Base-by-base conservation (phyloP, 2,888 invertebrate species). In the Cryptosula pallasiana region DNA sequence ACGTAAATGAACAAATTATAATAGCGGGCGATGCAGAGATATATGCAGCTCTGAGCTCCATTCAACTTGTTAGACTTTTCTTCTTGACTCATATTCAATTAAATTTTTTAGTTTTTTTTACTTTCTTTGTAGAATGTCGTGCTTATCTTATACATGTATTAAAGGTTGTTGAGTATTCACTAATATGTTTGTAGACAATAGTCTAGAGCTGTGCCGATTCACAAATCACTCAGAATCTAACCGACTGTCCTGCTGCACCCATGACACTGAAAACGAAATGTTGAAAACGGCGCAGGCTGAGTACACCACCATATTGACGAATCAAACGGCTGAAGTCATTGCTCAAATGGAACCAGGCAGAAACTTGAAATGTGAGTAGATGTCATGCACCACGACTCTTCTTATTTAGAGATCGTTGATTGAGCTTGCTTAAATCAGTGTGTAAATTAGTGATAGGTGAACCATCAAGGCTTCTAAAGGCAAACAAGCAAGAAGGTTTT, bases 151-250 rank as follows among this genome's bases (percentile, higher is more conserved):
- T 20, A 45, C 20, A 5, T 45, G 45, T 20, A 45, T 45, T 5
- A 45, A 45, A n/a, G n/a, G n/a, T n/a, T n/a, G n/a, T n/a, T n/a
- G n/a, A n/a, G n/a, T n/a, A n/a, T n/a, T n/a, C n/a, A n/a, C n/a
- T n/a, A n/a, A 23, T 13, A 45, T 45, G 20, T 23, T 57, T 63
- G 63, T 32, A 63, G 63, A 63, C 32, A 32, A 5, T 13, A 27
- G 63, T n/a, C 32, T 63, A 16, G 63, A 63, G 63, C 27, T 63
- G 34, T 63, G 63, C 63, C 20, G 25, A 16, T 63, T 63, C 63
- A 63, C 63, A 2, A 63, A 63, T 34, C 63, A 63, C 63, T 25
- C 63, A 27, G 63, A 27, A 5, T 32, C 27, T n/a, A 27, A 63
- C 16, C 27, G 63, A 32, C 63, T 16, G 32, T 63, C 63, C 13